Evolutionary conservation across 2,888 invertebrate species (phyloP), one percentile per base, ranked within the genome.

Genomic region (Agrenia bidenticulata): DNA sequence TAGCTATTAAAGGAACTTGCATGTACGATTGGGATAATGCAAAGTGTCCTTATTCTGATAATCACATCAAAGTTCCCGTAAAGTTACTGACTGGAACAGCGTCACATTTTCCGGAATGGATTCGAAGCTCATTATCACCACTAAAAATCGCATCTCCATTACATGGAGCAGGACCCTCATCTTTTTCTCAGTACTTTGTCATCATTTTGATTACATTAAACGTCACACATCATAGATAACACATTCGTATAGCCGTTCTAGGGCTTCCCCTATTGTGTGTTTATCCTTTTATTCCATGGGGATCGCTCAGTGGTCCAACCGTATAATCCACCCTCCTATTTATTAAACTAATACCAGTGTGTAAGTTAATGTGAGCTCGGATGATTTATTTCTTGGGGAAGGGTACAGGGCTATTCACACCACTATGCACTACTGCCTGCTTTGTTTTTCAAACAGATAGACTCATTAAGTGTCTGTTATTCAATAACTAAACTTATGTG

Each of bases 121-220:
- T n/a, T 32, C 17, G n/a, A 9, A 54, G 54, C 32, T 54, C 54
- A 54, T 54, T 54, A 54, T 54, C 54, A 27, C 54, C 26, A 54
- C 54, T 54, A 54, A 27, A 51, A 54, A 54, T 54, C 54, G 17
- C n/a, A 23, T 54, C 54, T 32, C 54, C 54, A 54, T 54, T 54
- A 51, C 54, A 27, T n/a, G n/a, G n/a, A 54, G 54, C 5, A 7
- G 26, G 19, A 23, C 32, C 24, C 32, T 27, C 26, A 27, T 13
- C 19, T 54, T 27, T 54, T 24, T 53, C 27, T 54, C 54, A 27
- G 41, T 57, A 41, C 41, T 37, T 57, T 57, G 56, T 57, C 39
- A 57, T 37, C 41, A 57, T 57, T 57, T 54, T 57, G 41, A 57
- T 41, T 57, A 57, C 56, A 57, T 57, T 37, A 57, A 27, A 37